phyloP scores from a whole-genome alignment of 2,797 vertebrate genomes.

The Brotogeris chrysoptera region DNA sequence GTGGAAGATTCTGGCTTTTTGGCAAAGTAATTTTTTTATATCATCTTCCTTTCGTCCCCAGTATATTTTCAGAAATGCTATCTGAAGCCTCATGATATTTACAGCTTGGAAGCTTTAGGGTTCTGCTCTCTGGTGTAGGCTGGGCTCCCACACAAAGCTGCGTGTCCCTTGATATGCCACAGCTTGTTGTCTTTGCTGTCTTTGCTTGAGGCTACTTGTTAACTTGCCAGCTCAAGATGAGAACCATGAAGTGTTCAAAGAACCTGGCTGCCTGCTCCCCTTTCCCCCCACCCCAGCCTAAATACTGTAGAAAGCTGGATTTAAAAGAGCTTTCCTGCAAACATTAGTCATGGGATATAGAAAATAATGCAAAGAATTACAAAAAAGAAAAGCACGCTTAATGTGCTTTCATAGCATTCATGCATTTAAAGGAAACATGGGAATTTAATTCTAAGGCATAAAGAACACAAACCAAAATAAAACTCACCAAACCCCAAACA shows the following conservation, averaged over 20 bases:
- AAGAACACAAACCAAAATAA: not conserved
- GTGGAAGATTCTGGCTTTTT: not conserved
- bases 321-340: slow-evolving; percentile 8
- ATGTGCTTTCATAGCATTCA: not conserved
- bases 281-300: not conserved
- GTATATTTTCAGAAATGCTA: not conserved
- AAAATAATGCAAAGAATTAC: not conserved
- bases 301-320: not conserved
- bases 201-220: slow-evolving; percentile 43
- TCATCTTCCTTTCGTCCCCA: not conserved
- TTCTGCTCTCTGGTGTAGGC: not conserved
- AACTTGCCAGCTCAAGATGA: not conserved
- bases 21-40: not conserved
- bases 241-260: slow-evolving; percentile 10
- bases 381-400: not conserved
- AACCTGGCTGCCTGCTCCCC: not conserved
- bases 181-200: slow-evolving; percentile 19
- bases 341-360: not conserved
- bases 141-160: slow-evolving; percentile 1
- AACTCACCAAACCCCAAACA: not conserved
- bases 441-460: not conserved
- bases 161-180: not conserved
- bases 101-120: not conserved
- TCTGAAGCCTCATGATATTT: slow-evolving; percentile 7
- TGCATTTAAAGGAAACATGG: not conserved